Evolutionary conservation across 2,797 vertebrate species (phyloP).

Genomic region (Hydrophis major): DNA sequence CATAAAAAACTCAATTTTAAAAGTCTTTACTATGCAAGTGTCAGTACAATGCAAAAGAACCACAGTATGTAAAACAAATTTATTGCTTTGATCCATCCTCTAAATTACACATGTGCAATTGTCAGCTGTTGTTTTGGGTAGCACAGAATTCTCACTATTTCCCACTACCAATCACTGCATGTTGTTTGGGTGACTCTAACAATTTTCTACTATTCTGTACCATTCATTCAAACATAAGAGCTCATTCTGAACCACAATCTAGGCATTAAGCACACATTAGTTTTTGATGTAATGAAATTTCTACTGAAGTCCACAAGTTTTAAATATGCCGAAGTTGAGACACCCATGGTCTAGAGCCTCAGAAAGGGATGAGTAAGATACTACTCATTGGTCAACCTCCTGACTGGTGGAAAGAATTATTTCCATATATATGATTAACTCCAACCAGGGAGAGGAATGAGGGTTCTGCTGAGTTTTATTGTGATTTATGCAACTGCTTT

Average conservation of each 20-base stretch:
- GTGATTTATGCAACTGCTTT: neutral
- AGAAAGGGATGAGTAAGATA: neutral
- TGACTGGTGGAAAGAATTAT: neutral
- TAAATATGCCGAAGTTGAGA: neutral
- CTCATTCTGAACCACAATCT: slow-evolving; percentile 54
- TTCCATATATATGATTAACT: neutral
- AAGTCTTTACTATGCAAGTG: slow-evolving; percentile 19
- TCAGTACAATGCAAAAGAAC: slow-evolving; percentile 17
- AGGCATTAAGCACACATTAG: slow-evolving; percentile 66
- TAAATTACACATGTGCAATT: slow-evolving; percentile 57
- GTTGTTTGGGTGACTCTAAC: slow-evolving; percentile 60
- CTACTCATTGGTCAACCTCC: neutral
- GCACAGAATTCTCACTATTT: slow-evolving; percentile 48
- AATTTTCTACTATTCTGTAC: slow-evolving; percentile 56
- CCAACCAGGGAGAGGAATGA: neutral
- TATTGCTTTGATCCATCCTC: slow-evolving; percentile 17
- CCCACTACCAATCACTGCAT: slow-evolving; percentile 60
- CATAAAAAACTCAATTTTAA: neutral
- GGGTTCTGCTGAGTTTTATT: neutral
- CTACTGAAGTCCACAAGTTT: slow-evolving; percentile 31
- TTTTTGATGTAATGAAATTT: slow-evolving; percentile 59
- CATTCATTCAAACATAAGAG: slow-evolving; percentile 33
- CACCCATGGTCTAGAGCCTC: neutral
- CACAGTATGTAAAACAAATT: slow-evolving; percentile 32
- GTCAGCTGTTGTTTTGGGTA: slow-evolving; percentile 58